phyloP scores from a whole-genome alignment of 2,797 vertebrate species.

The Nasua narica region DNA sequence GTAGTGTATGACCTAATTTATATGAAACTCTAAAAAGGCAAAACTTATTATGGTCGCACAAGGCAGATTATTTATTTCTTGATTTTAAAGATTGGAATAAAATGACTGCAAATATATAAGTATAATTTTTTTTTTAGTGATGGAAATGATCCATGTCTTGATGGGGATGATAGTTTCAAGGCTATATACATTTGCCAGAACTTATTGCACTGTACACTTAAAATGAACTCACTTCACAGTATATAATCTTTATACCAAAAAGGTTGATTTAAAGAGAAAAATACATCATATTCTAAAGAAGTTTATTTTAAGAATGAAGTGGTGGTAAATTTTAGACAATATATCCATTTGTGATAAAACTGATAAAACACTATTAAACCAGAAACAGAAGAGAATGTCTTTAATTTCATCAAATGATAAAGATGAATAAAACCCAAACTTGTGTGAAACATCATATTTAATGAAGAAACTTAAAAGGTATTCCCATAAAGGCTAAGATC shows the following conservation, averaged over 20 bases:
- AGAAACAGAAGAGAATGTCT: not conserved
- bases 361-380: not conserved
- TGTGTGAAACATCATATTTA: not conserved
- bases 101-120: not conserved
- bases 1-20: not conserved
- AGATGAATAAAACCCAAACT: not conserved
- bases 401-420: not conserved
- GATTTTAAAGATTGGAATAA: not conserved
- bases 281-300: not conserved
- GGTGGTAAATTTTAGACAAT: not conserved
- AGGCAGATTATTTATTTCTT: not conserved
- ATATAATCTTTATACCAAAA: not conserved
- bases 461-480: not conserved
- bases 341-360: not conserved
- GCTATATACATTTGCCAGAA: not conserved
- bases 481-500: not conserved
- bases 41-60: not conserved
- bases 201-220: not conserved
- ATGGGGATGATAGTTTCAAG: not conserved
- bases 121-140: not conserved
- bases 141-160: not conserved
- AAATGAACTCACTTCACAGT: not conserved
- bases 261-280: not conserved
- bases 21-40: not conserved
- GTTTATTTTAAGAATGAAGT: not conserved